A percentile compares a stretch with the other conserved stretches of the same genome.
These are phyloP conservation scores for Tyrophagus putrescentiae DNA, from an alignment of 1,140 invertebrate species.

Conservation along the genomic window DNA sequence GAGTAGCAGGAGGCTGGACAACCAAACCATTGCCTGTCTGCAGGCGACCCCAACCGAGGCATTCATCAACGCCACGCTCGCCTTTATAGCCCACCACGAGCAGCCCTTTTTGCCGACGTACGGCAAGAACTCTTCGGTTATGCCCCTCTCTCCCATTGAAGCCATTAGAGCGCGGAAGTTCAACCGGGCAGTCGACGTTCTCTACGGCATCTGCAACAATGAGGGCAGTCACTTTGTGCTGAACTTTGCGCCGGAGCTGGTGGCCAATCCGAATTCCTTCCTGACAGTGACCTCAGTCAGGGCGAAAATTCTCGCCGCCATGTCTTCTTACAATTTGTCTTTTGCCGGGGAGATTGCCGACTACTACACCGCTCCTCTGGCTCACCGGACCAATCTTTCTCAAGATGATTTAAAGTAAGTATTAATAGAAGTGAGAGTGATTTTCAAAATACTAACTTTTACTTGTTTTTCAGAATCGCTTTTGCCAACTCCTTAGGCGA, in stretches of 20 bases:
- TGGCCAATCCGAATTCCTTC: not conserved
- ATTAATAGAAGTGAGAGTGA: not conserved
- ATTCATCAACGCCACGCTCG: not conserved
- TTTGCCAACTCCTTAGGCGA: slow-evolving; percentile 1
- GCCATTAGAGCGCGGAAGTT: slow-evolving; percentile 8
- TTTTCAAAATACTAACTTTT: not conserved
- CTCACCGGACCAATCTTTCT: not conserved
- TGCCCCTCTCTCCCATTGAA: not conserved
- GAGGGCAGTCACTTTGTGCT: slow-evolving; percentile 9
- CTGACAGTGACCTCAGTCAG: not conserved
- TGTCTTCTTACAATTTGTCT: not conserved
- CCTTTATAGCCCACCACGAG: not conserved
- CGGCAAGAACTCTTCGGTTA: not conserved
- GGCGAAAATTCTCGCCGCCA: not conserved
- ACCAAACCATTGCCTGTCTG: not conserved
- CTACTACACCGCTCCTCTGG: slow-evolving; percentile 3
- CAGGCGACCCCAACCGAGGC: not conserved
- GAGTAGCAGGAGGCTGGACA: not conserved
- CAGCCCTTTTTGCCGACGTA: not conserved
- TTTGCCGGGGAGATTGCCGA: slow-evolving; percentile 5
- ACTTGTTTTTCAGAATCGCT: not conserved
- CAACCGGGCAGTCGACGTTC: not conserved
- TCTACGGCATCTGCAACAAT: not conserved
- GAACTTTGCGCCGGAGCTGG: not conserved
- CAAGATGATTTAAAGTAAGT: slow-evolving; percentile 6